A percentile compares a stretch with the other conserved stretches of the same genome.
These are phyloP conservation scores for Prorops nasuta DNA, from an alignment of 1,140 invertebrate species.

Conservation along the genomic window DNA sequence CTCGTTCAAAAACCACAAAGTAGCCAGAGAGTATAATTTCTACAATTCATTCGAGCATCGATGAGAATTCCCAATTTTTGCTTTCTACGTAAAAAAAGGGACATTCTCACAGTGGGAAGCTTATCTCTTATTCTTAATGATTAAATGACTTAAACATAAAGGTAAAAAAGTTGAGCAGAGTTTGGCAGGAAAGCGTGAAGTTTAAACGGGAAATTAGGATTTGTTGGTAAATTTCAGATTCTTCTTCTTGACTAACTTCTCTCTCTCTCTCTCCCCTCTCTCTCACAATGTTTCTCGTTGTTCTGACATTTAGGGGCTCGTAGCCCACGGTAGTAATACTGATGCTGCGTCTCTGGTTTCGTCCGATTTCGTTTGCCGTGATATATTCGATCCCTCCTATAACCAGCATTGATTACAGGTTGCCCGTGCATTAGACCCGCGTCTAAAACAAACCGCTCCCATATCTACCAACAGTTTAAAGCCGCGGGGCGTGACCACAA, in stretches of 20 bases:
- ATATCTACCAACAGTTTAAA: slow-evolving; percentile 35
- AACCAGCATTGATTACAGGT: slow-evolving; percentile 34
- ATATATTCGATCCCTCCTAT: slow-evolving; percentile 29
- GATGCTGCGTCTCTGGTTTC: slow-evolving; percentile 1
- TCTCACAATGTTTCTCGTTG: not conserved
- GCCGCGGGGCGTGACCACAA: slow-evolving; percentile 35
- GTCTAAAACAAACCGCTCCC: slow-evolving; percentile 39
- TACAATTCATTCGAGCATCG: slow-evolving; percentile 16
- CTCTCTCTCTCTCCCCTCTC: not conserved
- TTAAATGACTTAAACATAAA: no score
- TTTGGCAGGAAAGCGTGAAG: no score
- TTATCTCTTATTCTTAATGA: no score
- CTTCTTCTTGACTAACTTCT: not conserved
- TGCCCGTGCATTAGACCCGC: slow-evolving; percentile 32
- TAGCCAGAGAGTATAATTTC: slow-evolving; percentile 14
- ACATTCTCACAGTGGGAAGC: no score
- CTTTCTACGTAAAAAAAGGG: no score
- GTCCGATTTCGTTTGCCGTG: slow-evolving; percentile 26
- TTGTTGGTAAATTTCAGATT: not conserved
- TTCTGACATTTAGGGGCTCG: not conserved
- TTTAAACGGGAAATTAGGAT: slow-evolving; percentile 17
- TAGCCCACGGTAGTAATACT: slow-evolving; percentile 9
- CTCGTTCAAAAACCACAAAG: slow-evolving; percentile 12
- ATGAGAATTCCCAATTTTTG: no score
- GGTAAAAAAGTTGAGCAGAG: no score